Evolutionary conservation across 2,797 vertebrate genomes (phyloP), one percentile per base, ranked within the genome.

Genomic region (Loriculus beryllinus): DNA sequence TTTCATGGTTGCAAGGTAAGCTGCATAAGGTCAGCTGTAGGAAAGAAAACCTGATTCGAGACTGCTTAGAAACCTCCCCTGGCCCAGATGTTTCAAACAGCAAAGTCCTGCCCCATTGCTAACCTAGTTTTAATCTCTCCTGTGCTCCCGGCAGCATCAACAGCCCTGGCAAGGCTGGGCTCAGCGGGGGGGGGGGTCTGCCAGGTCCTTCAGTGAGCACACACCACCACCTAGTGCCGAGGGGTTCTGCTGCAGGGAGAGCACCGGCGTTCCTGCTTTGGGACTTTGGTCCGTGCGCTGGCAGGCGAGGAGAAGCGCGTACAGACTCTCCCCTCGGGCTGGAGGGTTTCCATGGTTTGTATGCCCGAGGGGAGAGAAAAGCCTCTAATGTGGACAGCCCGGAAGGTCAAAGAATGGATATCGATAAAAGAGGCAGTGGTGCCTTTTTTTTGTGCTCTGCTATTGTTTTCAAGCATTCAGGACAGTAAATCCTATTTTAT

Each of bases 171-270:
- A 8, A 19, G 20, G 16, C 25, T 2, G 33, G 28, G 25, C 63
- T 28, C 6, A 3, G 17, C 1, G 0, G 12, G 25, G 7, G 0
- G 12, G 25, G 7, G 11, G 12, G 14, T 15, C 33, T 5, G 47
- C 1, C 43, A 21, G 23, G 10, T 14, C 20, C 47, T 75, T 6
- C 52, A 31, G 56, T 2, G 54, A 72, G 67, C 62, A 22, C 82
- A 75, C 48, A 75, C 79, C 26, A 59, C 93, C 93, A 67, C 60
- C 88, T 90, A 71, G 88, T 12, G 92, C 45, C 42, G 16, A 60
- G 35, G 11, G 35, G 25, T 0, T 19, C 25, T 37, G 57, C 57
- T 60, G 57, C 57, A 28, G 71, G 40, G 31, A 35, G 14, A 56
- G 54, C 54, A 10, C 21, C 54, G 3, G 21, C 21, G 21, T 1